Conservation (phyloP, 1,140 invertebrate species). For the Dendroctonus ponderosae region DNA sequence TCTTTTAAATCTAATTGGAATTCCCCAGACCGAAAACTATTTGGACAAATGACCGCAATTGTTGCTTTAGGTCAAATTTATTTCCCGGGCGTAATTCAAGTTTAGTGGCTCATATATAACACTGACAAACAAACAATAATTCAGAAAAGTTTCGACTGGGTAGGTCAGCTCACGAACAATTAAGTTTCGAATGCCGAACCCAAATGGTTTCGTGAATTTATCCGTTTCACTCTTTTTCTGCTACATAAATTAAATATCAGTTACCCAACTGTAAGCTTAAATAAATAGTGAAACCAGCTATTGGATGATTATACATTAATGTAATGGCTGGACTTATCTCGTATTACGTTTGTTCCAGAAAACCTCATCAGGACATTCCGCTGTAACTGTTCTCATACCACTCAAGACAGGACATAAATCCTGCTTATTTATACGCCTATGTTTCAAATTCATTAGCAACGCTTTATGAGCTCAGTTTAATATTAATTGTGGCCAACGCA, state of each 20-base stretch:
- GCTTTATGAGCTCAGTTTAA: constrained; percentile 3
- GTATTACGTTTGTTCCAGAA: too few relatives aligned
- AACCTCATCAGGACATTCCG: too few relatives aligned
- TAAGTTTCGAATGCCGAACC: constrained; percentile 5
- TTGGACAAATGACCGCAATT: constrained; percentile 2
- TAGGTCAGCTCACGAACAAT: constrained; percentile 11
- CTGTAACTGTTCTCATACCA: too few relatives aligned
- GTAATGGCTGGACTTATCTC: too few relatives aligned
- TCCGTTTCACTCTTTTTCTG: constrained; percentile 1
- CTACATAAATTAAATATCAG: background rate
- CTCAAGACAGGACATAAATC: background rate
- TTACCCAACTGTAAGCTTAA: background rate
- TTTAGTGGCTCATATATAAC: background rate
- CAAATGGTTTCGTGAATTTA: constrained; percentile 4
- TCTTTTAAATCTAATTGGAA: constrained; percentile 2
- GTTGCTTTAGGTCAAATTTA: constrained; percentile 2
- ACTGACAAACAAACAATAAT: constrained; percentile 14
- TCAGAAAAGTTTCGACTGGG: constrained; percentile 13
- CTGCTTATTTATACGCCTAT: constrained; percentile 7
- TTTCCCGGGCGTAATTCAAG: constrained; percentile 1
- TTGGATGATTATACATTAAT: too few relatives aligned
- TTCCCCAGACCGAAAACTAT: background rate
- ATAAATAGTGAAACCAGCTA: background rate
- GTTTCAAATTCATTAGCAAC: constrained; percentile 8
- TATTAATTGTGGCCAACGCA: constrained; percentile 4